These are phyloP conservation scores for Hydrozoanthus gracilis DNA, from an alignment of 92 coral and sea anemone species.

Conservation along the genomic window DNA sequence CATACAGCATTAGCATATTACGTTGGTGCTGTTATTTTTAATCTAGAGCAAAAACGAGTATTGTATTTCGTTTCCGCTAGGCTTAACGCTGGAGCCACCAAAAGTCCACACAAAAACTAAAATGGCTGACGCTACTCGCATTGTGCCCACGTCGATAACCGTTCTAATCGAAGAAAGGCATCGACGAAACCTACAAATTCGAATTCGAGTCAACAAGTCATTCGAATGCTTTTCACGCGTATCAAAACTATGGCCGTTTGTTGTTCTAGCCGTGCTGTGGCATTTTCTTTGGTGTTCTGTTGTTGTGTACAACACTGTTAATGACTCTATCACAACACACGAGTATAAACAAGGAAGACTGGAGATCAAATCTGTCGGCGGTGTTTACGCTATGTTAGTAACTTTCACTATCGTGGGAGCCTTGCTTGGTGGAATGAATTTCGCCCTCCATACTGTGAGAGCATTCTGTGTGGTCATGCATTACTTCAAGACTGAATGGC, in stretches of 20 bases:
- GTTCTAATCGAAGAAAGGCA: constrained; percentile 17
- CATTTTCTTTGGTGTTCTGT: constrained; percentile 12
- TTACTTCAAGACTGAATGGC: constrained; percentile 14
- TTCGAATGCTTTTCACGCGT: constrained; percentile 7
- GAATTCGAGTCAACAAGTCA: background rate
- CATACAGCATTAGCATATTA: constrained; percentile 5
- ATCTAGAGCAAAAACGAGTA: background rate
- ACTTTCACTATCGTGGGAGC: constrained; percentile 25
- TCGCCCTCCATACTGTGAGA: constrained; percentile 17
- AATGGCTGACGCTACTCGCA: background rate
- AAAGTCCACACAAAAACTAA: background rate
- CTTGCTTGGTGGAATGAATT: background rate
- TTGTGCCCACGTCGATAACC: constrained; percentile 12
- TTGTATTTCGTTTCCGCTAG: background rate
- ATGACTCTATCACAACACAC: constrained; percentile 30
- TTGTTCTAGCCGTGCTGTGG: constrained; percentile 2
- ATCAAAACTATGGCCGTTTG: constrained; percentile 16
- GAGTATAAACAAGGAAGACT: constrained; percentile 28
- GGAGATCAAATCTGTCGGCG: background rate
- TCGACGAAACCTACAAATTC: constrained; percentile 16
- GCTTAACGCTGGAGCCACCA: background rate
- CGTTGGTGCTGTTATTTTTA: background rate
- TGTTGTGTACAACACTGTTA: constrained; percentile 25
- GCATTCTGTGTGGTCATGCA: constrained; percentile 23
- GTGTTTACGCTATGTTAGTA: constrained; percentile 2